Conservation (phyloP, 2,888 invertebrate genomes). For the Drymonia ruficornis region DNA sequence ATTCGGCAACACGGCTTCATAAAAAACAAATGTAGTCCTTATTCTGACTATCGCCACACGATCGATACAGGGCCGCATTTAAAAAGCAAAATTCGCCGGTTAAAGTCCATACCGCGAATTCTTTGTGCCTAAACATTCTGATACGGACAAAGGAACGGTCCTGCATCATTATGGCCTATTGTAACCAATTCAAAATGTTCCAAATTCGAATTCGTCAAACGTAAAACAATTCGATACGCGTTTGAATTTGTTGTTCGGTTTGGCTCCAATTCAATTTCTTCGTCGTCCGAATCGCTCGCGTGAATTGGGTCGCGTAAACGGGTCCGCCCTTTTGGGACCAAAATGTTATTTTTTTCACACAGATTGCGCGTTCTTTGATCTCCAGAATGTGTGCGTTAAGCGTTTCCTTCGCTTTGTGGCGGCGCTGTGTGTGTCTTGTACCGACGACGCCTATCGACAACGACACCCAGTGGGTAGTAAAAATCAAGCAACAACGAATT, state of each 20-base stretch:
- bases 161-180: constrained; percentile 83
- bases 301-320: constrained; percentile 85
- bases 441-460: constrained; percentile 58
- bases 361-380: constrained; percentile 84
- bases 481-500: constrained; percentile 71
- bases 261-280: constrained; percentile 83
- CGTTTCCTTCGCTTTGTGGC: constrained; percentile 79
- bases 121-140: constrained; percentile 65
- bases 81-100: constrained; percentile 58
- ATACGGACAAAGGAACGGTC: constrained; percentile 73
- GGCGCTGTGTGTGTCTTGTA: constrained; percentile 71
- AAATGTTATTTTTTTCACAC: constrained; percentile 83
- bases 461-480: constrained; percentile 77
- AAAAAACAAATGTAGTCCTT: constrained; percentile 60
- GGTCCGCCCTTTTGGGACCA: constrained; percentile 83
- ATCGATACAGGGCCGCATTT: constrained; percentile 67
- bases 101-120: constrained; percentile 67
- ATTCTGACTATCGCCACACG: constrained; percentile 75
- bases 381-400: constrained; percentile 82
- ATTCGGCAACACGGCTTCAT: constrained; percentile 47
- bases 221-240: constrained; percentile 85
- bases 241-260: constrained; percentile 80
- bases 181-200: constrained; percentile 79
- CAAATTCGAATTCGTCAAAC: constrained; percentile 83
- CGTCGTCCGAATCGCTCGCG: constrained; percentile 77